Evolutionary conservation across 2,113 vertebrate species (phyloP), one percentile per base, ranked within the genome.

Genomic region (Mesembrinibis cayennensis): DNA sequence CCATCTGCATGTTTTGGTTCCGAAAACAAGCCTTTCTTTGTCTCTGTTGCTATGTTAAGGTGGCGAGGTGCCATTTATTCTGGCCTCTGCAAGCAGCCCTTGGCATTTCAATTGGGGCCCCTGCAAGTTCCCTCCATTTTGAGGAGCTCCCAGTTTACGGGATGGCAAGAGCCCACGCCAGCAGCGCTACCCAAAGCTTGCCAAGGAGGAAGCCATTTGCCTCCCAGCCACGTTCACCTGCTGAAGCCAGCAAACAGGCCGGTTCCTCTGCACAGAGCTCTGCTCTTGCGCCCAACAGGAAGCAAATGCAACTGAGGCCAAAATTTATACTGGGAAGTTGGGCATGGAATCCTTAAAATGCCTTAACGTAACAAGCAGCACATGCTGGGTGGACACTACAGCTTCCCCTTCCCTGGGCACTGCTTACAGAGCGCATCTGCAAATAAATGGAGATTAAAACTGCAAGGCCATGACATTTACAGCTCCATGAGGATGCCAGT

Each of bases 41-140:
- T 93, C 36, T 42, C 56, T 13, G 93, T 95, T 95, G 93, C 95
- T 96, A 94, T 3, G 90, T 52, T 50, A 94, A 62, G 61, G 52
- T 87, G 91, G 95, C 93, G 0, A 65, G 53, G 34, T 71, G 96
- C 95, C 95, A 96, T 80, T 63, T 62, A 82, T 82, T 49, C 74
- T 3, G 12, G 59, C 71, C 73, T 84, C 55, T 16, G 26, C 59
- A 20, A 84, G 55, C 72, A 50, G 76, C 20, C 83, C 87, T 87
- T 42, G 52, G 93, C 87, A 89, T 59, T 73, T 79, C 87, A 76
- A 11, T 4, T 8, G 69, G 72, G 61, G 34, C 27, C 40, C 50
- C 73, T 47, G 50, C 45, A 56, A 78, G 69, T 15, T 85, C 70
- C 36, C 61, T 63, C 56, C 20, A 67, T 53, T 93, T 72, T 36